These are phyloP conservation scores for Rhabdomys pumilio DNA, from an alignment of 2,797 vertebrate species.

Conservation along the genomic window DNA sequence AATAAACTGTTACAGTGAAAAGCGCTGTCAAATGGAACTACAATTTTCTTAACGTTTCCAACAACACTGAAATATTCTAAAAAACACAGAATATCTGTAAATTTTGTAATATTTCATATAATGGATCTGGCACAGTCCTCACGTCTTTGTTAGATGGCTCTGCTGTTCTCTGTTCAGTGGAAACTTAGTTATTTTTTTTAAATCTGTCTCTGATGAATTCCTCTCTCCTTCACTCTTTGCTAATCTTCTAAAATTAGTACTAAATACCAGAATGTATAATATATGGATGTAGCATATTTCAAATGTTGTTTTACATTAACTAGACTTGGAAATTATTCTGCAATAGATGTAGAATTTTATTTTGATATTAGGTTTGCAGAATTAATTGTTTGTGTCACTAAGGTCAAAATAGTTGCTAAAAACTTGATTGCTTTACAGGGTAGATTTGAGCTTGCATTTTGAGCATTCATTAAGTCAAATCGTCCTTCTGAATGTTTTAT, in stretches of 20 bases:
- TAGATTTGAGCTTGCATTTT: conserved; percentile 93
- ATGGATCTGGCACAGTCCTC: conserved; percentile 51
- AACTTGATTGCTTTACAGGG: conserved; percentile 91
- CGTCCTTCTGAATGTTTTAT: conserved; percentile 91
- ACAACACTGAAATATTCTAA: conserved; percentile 82
- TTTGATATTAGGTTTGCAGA: conserved; percentile 92
- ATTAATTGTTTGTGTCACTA: conserved; percentile 93
- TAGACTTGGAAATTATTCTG: conserved; percentile 90
- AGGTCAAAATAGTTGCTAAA: conserved; percentile 94
- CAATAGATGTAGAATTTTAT: conserved; percentile 93
- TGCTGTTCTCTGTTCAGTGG: conserved; percentile 77
- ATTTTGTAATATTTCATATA: conserved; percentile 77
- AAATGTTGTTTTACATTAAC: conserved; percentile 89
- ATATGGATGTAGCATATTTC: conserved; percentile 87
- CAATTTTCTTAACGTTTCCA: conserved; percentile 80
- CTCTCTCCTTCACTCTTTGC: conserved; percentile 83
- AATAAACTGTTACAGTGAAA: conserved; percentile 79
- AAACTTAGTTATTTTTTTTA: conserved; percentile 72
- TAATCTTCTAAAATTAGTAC: conserved; percentile 87
- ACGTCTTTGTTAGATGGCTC: conserved; percentile 73
- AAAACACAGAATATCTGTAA: conserved; percentile 72
- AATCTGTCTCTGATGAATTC: conserved; percentile 79
- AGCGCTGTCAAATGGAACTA: conserved; percentile 76
- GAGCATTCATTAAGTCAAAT: conserved; percentile 92
- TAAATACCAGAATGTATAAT: conserved; percentile 89